phyloP scores from a whole-genome alignment of 1,140 invertebrate genomes.

The Drosophila melanica region DNA sequence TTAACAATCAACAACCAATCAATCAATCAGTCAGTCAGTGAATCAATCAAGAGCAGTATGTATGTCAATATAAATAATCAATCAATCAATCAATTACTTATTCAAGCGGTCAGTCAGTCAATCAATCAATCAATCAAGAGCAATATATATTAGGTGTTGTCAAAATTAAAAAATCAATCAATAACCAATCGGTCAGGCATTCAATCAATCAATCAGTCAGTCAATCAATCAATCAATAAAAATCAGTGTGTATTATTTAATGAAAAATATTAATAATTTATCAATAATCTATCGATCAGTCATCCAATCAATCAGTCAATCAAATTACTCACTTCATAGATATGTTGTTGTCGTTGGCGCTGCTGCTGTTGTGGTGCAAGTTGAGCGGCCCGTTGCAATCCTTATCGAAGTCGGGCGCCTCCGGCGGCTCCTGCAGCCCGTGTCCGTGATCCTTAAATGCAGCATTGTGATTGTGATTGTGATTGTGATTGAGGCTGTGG shows the following conservation, averaged over 20 bases:
- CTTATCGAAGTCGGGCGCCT: slow-evolving; percentile 67
- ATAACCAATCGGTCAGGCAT: background rate
- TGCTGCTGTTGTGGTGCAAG: slow-evolving; percentile 64
- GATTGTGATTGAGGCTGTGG: slow-evolving; percentile 21
- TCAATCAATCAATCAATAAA: background rate
- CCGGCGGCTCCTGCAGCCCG: slow-evolving; percentile 54
- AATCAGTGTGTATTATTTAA: no score
- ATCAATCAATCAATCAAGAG: background rate
- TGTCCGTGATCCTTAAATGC: slow-evolving; percentile 52
- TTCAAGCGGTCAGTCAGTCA: no score
- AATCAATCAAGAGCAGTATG: background rate
- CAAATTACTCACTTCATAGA: slow-evolving; percentile 78
- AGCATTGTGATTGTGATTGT: slow-evolving; percentile 24
- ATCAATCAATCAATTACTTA: background rate
- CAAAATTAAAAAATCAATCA: background rate
- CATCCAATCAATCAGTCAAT: background rate
- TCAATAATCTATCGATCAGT: background rate
- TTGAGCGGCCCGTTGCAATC: slow-evolving; percentile 77
- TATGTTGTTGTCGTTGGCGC: slow-evolving; percentile 72
- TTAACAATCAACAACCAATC: background rate
- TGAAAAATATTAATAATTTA: background rate
- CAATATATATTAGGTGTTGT: no score
- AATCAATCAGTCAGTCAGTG: background rate
- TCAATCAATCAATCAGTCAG: background rate
- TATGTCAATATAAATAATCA: background rate